These are phyloP conservation scores for Nomada hirtipes DNA, from an alignment of 2,888 invertebrate species.

Conservation along the genomic window DNA sequence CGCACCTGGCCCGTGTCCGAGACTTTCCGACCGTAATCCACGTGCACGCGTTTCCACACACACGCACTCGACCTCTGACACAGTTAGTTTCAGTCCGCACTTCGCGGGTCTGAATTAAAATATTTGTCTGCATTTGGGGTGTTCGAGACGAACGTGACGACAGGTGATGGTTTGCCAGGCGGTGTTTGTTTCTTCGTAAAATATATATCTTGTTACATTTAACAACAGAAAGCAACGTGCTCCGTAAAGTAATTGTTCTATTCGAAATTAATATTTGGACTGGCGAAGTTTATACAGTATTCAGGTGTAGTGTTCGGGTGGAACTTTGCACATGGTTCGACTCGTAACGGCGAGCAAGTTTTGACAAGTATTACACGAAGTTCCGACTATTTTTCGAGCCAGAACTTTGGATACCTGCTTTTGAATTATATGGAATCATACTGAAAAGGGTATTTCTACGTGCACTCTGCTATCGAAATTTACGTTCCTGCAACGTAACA, in stretches of 20 bases:
- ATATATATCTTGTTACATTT: too few species aligned
- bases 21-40: slow-evolving; percentile 61
- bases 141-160: too few species aligned
- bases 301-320: not conserved
- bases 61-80: not conserved
- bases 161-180: too few species aligned
- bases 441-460: not conserved
- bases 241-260: too few species aligned
- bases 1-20: slow-evolving; percentile 60
- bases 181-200: too few species aligned
- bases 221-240: too few species aligned
- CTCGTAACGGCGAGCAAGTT: too few species aligned
- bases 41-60: not conserved
- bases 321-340: too few species aligned
- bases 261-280: too few species aligned
- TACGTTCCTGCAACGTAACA: not conserved
- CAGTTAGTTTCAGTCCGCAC: not conserved
- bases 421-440: not conserved
- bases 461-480: not conserved
- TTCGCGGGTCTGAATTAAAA: not conserved
- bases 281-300: too few species aligned
- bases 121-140: not conserved
- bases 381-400: not conserved
- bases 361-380: not conserved
- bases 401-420: not conserved